phyloP scores from a whole-genome alignment of 1,140 invertebrate species.

The Lepidurus apus region DNA sequence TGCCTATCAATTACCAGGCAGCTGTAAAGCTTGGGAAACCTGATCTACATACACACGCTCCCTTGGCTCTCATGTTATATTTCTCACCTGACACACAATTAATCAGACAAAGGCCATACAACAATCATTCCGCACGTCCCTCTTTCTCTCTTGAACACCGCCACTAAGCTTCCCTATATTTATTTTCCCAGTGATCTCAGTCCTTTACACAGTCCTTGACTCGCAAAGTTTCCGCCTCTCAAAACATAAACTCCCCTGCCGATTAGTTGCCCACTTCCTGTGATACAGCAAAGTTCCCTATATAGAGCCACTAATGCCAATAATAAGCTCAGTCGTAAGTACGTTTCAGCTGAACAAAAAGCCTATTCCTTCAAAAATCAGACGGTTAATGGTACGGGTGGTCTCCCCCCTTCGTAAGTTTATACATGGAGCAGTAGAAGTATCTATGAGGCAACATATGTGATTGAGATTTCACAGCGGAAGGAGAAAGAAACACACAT shows the following conservation, averaged over 20 bases:
- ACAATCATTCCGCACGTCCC: neutral
- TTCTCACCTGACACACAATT: neutral
- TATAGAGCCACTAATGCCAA: too few species aligned
- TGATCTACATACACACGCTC: neutral
- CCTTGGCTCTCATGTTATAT: neutral
- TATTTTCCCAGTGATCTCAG: neutral
- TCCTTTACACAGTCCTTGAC: too few species aligned
- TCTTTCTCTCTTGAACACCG: neutral
- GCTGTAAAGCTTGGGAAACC: neutral
- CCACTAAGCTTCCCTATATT: neutral
- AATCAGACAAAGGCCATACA: neutral
- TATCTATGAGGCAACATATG: neutral
- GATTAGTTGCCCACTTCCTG: too few species aligned
- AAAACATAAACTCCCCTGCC: too few species aligned
- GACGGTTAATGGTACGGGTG: too few species aligned
- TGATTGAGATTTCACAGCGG: conserved; percentile 9
- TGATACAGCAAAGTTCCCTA: too few species aligned
- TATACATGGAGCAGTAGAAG: too few species aligned
- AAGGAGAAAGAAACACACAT: conserved; percentile 3
- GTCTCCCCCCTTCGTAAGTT: too few species aligned
- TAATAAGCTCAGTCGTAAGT: too few species aligned
- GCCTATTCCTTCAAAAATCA: too few species aligned
- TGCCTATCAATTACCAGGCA: neutral
- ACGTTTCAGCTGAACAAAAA: too few species aligned
- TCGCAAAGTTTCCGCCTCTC: too few species aligned